Conservation (phyloP, 2,888 invertebrate species). For the Esperia sulphurella region DNA sequence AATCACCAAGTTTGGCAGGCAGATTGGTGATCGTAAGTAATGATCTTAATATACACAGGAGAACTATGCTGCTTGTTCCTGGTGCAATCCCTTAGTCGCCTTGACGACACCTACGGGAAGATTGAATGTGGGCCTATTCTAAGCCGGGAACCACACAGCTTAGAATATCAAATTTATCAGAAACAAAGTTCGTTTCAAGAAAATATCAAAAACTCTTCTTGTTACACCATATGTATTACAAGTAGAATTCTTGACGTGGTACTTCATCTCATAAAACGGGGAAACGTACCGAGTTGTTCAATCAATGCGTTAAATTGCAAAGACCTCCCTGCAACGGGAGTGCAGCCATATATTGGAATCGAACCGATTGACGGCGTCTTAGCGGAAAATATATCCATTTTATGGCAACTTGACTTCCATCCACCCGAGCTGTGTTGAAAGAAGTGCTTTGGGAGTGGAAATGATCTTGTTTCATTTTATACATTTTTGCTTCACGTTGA, state of each 20-base stretch:
- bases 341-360: background rate
- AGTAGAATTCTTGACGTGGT: background rate
- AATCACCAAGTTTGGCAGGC: too few relatives aligned
- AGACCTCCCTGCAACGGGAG: constrained; percentile 10
- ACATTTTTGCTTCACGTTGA: background rate
- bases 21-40: too few relatives aligned
- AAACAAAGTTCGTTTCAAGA: too few relatives aligned
- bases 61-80: too few relatives aligned
- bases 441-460: constrained; percentile 7
- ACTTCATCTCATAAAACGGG: background rate
- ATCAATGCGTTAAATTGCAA: constrained; percentile 40
- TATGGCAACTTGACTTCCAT: constrained; percentile 25
- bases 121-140: too few relatives aligned
- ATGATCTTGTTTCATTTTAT: background rate
- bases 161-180: too few relatives aligned
- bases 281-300: background rate
- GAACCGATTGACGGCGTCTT: constrained; percentile 23
- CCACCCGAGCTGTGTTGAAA: constrained; percentile 2
- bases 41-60: too few relatives aligned
- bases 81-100: too few relatives aligned
- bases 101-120: too few relatives aligned
- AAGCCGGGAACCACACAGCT: too few relatives aligned
- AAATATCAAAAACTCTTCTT: too few relatives aligned
- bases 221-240: background rate
- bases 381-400: constrained; percentile 31